Evolutionary conservation across 2,113 vertebrate species (phyloP), one percentile per base, ranked within the genome.

Genomic region (Rhegmatorhina hoffmannsi): DNA sequence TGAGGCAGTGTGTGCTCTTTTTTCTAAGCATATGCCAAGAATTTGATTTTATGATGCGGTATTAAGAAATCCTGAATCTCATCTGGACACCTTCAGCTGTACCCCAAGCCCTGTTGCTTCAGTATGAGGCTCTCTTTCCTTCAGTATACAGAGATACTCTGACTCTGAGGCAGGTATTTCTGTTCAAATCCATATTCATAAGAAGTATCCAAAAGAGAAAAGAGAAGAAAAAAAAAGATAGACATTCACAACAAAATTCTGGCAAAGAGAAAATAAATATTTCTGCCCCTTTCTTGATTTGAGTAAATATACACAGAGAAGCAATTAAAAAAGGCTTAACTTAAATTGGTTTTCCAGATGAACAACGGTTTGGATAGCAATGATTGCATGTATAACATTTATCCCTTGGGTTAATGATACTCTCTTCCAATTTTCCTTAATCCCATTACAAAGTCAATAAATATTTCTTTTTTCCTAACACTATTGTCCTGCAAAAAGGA

Each of bases 291-390:
- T 94, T 38, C 85, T 91, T 96, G 87, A 92, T 94, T 96, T 96
- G 84, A 89, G 94, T 94, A 96, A 97, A 96, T 87, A 89, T 96
- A 96, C 95, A 96, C 87, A 97, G 73, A 95, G 87, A 96, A 96
- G 95, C 96, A 97, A 97, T 97, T 97, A 94, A 96, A 97, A 96
- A 94, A 84, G 96, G 96, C 96, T 97, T 97, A 97, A 92, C 77
- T 93, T 96, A 95, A 97, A 97, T 97, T 97, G 96, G 89, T 96
- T 97, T 96, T 97, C 92, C 84, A 94, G 92, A 93, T 92, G 95
- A 97, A 96, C 92, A 95, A 95, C 86, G 13, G 90, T 93, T 96
- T 97, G 92, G 82, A 94, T 96, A 96, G 76, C 84, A 90, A 64
- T 96, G 84, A 93, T 84, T 94, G 92, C 79, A 1, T 95, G 91